Base-by-base conservation (phyloP, 2,797 vertebrate genomes). In the Delichon dasypus region DNA sequence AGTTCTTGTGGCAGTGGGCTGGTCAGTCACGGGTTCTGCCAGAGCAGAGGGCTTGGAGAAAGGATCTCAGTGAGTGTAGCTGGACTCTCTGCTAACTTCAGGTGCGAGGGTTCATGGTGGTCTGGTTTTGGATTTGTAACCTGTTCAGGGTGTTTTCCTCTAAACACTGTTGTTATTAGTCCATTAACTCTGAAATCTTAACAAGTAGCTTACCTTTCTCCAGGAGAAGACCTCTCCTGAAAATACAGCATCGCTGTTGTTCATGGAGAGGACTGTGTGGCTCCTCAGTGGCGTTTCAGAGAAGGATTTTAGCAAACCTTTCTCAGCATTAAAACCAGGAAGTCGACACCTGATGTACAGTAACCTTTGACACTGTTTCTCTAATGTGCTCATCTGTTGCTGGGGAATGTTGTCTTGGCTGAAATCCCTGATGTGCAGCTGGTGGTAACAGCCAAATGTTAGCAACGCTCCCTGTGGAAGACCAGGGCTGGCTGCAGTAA, bases 401-500 rank as follows among this genome's bases (percentile, higher is more conserved):
- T 78, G 83, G 58, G 53, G 30, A 57, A 30, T 5, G 30, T 57
- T 75, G 38, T 55, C 25, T 45, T 53, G 58, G 45, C 53, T 10
- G 10, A 45, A 76, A 34, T 47, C 61, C 70, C 55, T 47, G 66
- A 29, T 81, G 25, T 81, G 51, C 57, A 48, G 54, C 81, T 92
- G 84, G 61, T 66, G 57, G 25, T 40, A 62, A 68, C 38, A 54
- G 34, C 60, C 44, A 11, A 77, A 75, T 5, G 14, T 55, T 64
- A 36, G 40, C 47, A 30, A 3, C 0, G 0, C 9, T 42, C 7
- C 3, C 29, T 71, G 45, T 3, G 2, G 44, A 64, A 27, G 42
- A 12, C 7, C 6, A 45, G 7, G 34, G 27, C 48, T 44, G n/a
- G 34, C 27, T 42, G 18, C n/a, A 22, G 36, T 27, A 19, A 16